phyloP scores from a whole-genome alignment of 2,113 vertebrate genomes.

The Microtus montanus region DNA sequence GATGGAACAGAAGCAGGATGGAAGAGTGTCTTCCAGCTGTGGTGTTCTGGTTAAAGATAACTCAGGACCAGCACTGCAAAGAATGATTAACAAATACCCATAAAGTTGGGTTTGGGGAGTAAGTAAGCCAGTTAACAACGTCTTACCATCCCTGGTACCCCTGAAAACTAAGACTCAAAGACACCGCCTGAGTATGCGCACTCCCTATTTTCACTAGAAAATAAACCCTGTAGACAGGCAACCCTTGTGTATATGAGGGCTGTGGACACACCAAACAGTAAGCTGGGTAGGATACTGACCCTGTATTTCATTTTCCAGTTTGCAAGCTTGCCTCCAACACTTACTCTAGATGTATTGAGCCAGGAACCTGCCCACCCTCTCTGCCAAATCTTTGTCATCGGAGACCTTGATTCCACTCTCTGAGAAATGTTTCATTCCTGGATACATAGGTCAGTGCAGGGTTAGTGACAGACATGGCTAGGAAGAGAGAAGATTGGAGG shows the following conservation, averaged over 20 bases:
- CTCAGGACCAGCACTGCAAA: background rate
- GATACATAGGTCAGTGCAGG: background rate
- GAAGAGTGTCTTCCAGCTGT: background rate
- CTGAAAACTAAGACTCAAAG: background rate
- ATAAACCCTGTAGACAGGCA: background rate
- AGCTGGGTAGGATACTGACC: background rate
- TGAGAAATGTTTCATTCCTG: background rate
- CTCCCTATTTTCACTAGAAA: background rate
- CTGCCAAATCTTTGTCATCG: background rate
- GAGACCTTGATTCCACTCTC: background rate
- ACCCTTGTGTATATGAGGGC: background rate
- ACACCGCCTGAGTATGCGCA: background rate
- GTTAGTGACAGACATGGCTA: background rate
- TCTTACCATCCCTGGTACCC: background rate
- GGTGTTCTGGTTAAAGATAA: background rate
- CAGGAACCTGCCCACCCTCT: background rate
- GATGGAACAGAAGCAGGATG: background rate
- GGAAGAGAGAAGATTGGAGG: accelerated
- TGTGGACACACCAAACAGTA: background rate
- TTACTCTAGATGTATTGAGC: background rate
- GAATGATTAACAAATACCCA: background rate
- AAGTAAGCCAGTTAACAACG: background rate
- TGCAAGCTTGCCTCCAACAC: background rate
- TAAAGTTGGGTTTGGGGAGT: background rate
- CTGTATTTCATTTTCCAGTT: background rate